A percentile compares a stretch with the other conserved stretches of the same genome.
Conservation (phyloP, 2,797 vertebrate species). For the Toxotes lorentzi region DNA sequence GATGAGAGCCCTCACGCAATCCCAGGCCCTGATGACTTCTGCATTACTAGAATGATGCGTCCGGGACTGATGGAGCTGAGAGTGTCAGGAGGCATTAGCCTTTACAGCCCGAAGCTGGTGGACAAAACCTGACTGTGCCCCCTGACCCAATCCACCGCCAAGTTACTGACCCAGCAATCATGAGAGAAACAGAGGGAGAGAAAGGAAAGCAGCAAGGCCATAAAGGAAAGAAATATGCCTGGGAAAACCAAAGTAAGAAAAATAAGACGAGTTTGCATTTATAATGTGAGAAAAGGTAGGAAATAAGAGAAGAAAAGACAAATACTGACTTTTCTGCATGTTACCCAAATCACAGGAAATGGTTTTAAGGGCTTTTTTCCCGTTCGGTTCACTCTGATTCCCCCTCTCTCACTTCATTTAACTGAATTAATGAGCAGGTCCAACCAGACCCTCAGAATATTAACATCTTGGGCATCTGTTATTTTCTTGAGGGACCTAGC, state of each 20-base stretch:
- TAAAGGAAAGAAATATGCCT: background rate
- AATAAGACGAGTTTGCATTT: constrained; percentile 1
- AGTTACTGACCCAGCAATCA: constrained; percentile 78
- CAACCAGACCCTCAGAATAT: constrained; percentile 67
- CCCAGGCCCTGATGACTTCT: constrained; percentile 76
- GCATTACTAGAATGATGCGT: constrained; percentile 82
- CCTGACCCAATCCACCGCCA: constrained; percentile 73
- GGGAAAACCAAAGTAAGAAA: background rate
- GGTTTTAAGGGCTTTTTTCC: constrained; percentile 77
- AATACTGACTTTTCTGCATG: constrained; percentile 60
- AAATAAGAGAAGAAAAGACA: constrained; percentile 6
- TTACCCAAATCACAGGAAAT: constrained; percentile 82
- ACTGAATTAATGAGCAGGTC: constrained; percentile 88
- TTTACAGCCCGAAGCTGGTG: constrained; percentile 73
- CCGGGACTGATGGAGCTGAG: constrained; percentile 77
- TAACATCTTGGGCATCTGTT: constrained; percentile 55
- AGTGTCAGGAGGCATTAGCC: constrained; percentile 83
- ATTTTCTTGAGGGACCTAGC: constrained; percentile 39
- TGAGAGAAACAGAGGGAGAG: constrained; percentile 38
- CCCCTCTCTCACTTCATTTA: constrained; percentile 88
- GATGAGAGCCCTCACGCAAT: constrained; percentile 82
- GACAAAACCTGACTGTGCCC: constrained; percentile 73
- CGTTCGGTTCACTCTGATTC: constrained; percentile 80
- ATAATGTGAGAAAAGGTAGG: constrained; percentile 1
- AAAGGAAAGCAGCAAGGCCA: constrained; percentile 1